These are phyloP conservation scores for Pica pica DNA, from an alignment of 2,113 vertebrate genomes.

Conservation along the genomic window DNA sequence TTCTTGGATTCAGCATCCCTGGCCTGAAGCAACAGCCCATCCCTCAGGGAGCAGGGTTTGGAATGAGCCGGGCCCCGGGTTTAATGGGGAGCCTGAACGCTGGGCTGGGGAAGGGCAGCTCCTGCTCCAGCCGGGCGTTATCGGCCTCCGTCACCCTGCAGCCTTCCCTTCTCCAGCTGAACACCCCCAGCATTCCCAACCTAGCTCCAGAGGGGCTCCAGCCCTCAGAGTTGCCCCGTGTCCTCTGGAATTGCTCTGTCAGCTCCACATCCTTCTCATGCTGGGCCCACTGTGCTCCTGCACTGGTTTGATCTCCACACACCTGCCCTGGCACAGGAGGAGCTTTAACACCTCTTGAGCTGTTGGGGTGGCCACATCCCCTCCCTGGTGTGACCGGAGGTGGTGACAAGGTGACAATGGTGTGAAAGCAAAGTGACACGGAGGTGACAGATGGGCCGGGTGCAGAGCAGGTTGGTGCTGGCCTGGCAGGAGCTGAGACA, in stretches of 20 bases:
- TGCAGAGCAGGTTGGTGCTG: neutral
- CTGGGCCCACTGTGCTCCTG: neutral
- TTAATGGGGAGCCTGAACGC: neutral
- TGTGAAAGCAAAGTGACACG: neutral
- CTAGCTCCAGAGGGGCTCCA: neutral
- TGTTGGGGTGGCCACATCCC: neutral
- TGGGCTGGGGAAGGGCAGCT: neutral
- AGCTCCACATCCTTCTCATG: neutral
- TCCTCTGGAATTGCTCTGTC: neutral
- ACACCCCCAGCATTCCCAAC: neutral
- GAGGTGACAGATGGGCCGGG: neutral
- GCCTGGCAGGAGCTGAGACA: neutral
- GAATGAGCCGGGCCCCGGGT: neutral
- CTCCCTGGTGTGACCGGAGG: neutral
- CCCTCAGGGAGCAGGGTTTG: neutral
- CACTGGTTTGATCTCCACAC: neutral
- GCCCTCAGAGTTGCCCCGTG: neutral
- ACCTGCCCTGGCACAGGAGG: neutral
- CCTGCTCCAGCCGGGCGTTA: neutral
- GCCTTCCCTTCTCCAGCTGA: neutral
- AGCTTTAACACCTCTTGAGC: neutral
- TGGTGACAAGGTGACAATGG: neutral
- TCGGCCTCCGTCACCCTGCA: rapidly evolving
- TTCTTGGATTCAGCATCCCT: neutral
- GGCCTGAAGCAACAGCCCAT: neutral